Evolutionary conservation across 2,113 vertebrate species (phyloP), one percentile per base, ranked within the genome.

Genomic region (Coryphaenoides rupestris): DNA sequence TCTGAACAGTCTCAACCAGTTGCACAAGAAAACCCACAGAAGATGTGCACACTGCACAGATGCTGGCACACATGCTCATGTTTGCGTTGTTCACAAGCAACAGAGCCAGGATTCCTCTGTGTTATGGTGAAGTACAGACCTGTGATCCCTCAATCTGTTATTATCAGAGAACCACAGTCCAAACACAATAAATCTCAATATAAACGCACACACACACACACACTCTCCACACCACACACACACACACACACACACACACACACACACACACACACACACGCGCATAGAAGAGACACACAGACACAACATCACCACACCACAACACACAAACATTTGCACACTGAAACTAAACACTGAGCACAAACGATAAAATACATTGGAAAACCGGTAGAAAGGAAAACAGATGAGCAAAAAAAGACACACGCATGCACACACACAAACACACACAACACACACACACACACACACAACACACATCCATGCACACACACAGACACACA

Each of bases 141-240:
- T 78, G 74, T 68, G 81, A 76, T 87, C 77, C 85, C 71, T 75
- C 77, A 84, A 86, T 82, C 78, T 89, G 82, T 74, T 75, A 84
- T 69, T 77, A 80, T 76, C 66, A 62, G n/a, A 69, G 73, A 70
- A 62, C n/a, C 64, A 63, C 66, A 63, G 56, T 72, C 83, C 84
- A 87, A 86, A 86, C 83, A 68, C 52, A 78, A 75, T 80, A 82
- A 86, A 80, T 84, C 81, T 82, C 70, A 76, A 54, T 58, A 67
- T 67, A 70, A 68, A 78, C 63, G 73, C 69, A 40, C 33, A 40
- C 33, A 40, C 33, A 40, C 33, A 40, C 33, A 40, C 33, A 33
- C 28, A 33, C 24, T 26, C 24, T 40, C 9, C 2, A 40, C 9
- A 40, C 24, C 6, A 6, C 28, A 40, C 5, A 40, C 33, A 40